Percentiles rank a stretch among this genome's conserved stretches.
Evolutionary conservation across 2,888 invertebrate species (phyloP).

Genomic region (Melanostoma mellinum): DNA sequence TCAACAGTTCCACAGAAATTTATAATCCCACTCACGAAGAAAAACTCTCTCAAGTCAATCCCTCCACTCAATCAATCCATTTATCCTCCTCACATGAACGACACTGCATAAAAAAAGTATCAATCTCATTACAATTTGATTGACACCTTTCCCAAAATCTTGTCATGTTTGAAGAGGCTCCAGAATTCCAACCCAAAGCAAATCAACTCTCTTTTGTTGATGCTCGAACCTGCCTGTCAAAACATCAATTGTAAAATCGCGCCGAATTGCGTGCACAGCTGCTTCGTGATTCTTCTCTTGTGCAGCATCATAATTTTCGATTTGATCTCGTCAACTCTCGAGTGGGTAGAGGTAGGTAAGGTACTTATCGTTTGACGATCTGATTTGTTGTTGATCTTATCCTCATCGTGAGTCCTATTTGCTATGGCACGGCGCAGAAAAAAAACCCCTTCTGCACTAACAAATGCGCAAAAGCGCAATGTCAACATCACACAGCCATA

Average conservation of each 20-base stretch:
- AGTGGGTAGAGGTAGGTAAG: conserved; percentile 41
- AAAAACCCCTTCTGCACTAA: conserved; percentile 56
- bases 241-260: conserved; percentile 65
- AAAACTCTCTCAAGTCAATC: conserved; percentile 45
- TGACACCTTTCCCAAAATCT: conserved; percentile 61
- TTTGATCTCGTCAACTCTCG: conserved; percentile 54
- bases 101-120: conserved; percentile 22
- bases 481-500: conserved; percentile 58
- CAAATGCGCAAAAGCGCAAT: conserved; percentile 49
- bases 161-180: conserved; percentile 67
- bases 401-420: conserved; percentile 29
- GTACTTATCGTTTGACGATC: conserved; percentile 68
- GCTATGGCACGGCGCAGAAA: neutral
- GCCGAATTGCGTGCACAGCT: conserved; percentile 35
- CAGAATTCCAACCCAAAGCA: conserved; percentile 36
- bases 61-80: conserved; percentile 22
- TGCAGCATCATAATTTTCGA: conserved; percentile 16
- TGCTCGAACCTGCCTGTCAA: conserved; percentile 70
- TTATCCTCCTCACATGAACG: neutral
- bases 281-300: conserved; percentile 14
- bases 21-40: conserved; percentile 20
- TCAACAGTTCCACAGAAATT: neutral
- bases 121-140: conserved; percentile 66
- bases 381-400: conserved; percentile 69
- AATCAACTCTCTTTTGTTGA: conserved; percentile 64